These are phyloP conservation scores for Drosophila littoralis DNA, from an alignment of 1,140 invertebrate genomes.

Conservation along the genomic window DNA sequence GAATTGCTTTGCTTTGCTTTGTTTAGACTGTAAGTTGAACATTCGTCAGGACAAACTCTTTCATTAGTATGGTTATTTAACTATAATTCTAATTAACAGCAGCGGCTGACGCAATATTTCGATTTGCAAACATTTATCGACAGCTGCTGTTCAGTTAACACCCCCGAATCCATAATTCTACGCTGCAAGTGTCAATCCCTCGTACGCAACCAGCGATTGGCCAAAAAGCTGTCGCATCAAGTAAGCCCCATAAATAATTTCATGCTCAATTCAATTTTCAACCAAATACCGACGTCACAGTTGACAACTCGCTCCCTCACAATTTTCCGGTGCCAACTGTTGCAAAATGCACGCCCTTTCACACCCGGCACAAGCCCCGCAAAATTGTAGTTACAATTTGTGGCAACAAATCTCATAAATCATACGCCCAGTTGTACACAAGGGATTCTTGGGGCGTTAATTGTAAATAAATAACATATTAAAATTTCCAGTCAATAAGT, in stretches of 20 bases:
- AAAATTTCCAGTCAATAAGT: conserved; percentile 81
- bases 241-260: conserved; percentile 76
- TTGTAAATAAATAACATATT: conserved; percentile 83
- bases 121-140: conserved; percentile 31
- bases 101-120: conserved; percentile 1
- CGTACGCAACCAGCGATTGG: conserved; percentile 31
- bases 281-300: conserved; percentile 47
- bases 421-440: conserved; percentile 77
- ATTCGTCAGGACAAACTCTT: too few species aligned
- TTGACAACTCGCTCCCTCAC: conserved; percentile 33
- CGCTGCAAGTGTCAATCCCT: background rate
- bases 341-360: conserved; percentile 43
- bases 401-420: conserved; percentile 67
- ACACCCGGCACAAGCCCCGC: background rate
- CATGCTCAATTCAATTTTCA: conserved; percentile 66
- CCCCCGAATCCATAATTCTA: background rate
- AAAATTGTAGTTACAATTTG: conserved; percentile 61
- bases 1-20: too few species aligned
- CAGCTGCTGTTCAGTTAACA: conserved; percentile 19
- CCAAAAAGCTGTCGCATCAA: conserved; percentile 70
- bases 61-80: too few species aligned
- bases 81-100: background rate
- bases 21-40: too few species aligned
- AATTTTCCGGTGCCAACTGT: conserved; percentile 71
- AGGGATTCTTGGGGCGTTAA: conserved; percentile 70